Base-by-base conservation (phyloP, 2,797 vertebrate species). In the Simalia tracyae region DNA sequence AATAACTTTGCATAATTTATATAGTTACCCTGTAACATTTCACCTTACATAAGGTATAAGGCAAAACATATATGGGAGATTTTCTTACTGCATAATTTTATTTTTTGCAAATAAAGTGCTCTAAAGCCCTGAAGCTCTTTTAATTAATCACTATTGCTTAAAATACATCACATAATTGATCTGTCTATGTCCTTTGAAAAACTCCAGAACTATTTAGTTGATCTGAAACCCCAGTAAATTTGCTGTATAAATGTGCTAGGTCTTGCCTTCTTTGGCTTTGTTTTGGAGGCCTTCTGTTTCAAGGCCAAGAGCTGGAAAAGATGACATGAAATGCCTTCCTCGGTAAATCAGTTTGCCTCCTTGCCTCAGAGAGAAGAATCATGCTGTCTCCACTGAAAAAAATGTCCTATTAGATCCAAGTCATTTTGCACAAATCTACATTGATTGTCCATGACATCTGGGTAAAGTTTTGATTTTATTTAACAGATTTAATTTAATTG, bases 1-100 rank as follows among this genome's bases (percentile, higher is more conserved):
- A 96, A 89, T 95, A 92, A 42, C 95, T 96, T 95, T 95, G 76
- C 92, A 95, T 96, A 92, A 94, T 95, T 96, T 96, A 93, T 92
- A 90, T 88, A 93, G 93, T 91, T 91, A 94, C 91, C 92, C 95
- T 95, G 95, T 89, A 93, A 93, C 66, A 95, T 90, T 90, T 92
- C 94, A 59, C 36, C 92, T 89, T 92, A 90, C 88, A 95, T 87
- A 90, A 87, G 84, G 88, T 94, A 96, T 50, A 91, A 94, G 93
- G 90, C 42, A 84, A 90, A 84, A 85, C 93, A 85, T 86, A 94
- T 90, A 95, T 91, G 91, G 1, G 0, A 64, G 50, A 85, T 84
- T 66, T 88, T 91, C 26, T 94, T 96, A 94, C 94, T 94, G 4
- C 11, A 88, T 36, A 93, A 64, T 50, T 92, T 94, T 93, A 36